These are phyloP conservation scores for Chionoecetes opilio DNA, from an alignment of 1,140 invertebrate species.

Conservation along the genomic window DNA sequence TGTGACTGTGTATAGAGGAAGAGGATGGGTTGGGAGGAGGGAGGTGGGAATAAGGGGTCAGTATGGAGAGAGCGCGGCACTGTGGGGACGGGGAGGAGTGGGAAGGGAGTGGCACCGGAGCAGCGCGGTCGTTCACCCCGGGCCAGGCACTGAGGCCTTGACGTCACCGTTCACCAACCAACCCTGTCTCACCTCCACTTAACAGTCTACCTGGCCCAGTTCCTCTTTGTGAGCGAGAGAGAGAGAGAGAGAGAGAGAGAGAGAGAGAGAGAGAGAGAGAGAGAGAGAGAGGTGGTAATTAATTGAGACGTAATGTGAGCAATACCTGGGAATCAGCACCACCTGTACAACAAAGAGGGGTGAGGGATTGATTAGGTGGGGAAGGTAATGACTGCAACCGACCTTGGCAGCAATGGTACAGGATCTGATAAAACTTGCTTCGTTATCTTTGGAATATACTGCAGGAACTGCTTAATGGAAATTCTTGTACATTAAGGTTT, in stretches of 20 bases:
- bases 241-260: constrained; percentile 42
- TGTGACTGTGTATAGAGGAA: neutral
- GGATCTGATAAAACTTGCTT: neutral
- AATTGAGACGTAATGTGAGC: neutral
- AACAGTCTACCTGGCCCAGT: constrained; percentile 7
- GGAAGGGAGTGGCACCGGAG: constrained; percentile 35
- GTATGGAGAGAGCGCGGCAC: neutral
- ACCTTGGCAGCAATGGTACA: neutral
- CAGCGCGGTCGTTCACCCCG: constrained; percentile 44
- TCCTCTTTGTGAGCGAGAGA: neutral
- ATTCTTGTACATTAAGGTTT: too few species aligned
- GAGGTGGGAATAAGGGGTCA: neutral
- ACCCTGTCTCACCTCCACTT: constrained; percentile 5
- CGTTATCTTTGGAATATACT: neutral
- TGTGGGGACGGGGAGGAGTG: neutral
- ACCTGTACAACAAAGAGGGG: too few species aligned
- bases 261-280: constrained; percentile 53
- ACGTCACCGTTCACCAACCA: constrained; percentile 1
- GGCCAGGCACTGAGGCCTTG: neutral
- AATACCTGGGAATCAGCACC: neutral
- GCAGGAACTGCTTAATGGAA: too few species aligned
- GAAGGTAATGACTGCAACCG: neutral
- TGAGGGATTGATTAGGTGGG: neutral
- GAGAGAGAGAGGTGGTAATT: constrained; percentile 15
- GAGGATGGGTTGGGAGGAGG: neutral